phyloP scores from a whole-genome alignment of 2,888 invertebrate species.

The Mycalesis mineus region DNA sequence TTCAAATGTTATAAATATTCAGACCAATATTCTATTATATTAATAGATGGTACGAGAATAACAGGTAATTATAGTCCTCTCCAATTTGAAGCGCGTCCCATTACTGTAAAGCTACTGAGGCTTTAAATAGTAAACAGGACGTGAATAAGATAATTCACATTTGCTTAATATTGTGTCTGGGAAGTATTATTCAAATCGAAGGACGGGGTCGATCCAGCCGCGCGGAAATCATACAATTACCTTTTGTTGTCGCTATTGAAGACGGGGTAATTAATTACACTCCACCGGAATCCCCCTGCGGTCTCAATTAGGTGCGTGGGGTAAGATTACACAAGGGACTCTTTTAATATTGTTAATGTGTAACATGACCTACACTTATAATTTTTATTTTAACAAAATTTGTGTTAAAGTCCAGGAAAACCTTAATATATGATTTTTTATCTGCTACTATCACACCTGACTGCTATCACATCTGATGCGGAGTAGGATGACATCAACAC shows the following conservation, averaged over 20 bases:
- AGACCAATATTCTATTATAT: too few species aligned
- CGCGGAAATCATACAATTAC: constrained; percentile 39
- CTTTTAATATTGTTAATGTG: background rate
- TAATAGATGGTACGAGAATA: too few species aligned
- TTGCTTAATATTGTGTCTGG: background rate
- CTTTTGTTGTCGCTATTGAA: constrained; percentile 68
- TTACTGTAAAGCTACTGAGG: background rate
- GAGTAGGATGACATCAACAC: too few species aligned
- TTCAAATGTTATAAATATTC: too few species aligned
- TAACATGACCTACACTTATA: too few species aligned
- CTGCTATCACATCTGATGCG: too few species aligned
- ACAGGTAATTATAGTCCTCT: too few species aligned
- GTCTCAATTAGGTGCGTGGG: background rate
- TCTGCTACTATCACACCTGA: too few species aligned
- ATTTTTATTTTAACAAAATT: too few species aligned
- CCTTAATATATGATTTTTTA: too few species aligned
- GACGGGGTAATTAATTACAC: constrained; percentile 70
- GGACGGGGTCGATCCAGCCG: background rate
- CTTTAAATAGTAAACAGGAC: background rate
- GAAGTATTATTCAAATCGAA: background rate
- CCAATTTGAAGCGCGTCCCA: too few species aligned
- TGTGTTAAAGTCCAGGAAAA: too few species aligned
- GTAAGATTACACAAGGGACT: background rate
- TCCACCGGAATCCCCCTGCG: constrained; percentile 30
- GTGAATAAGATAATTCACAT: background rate